These are phyloP conservation scores for Lepidiolamprologus cunningtoni DNA, from an alignment of 2,113 vertebrate species.

Conservation along the genomic window DNA sequence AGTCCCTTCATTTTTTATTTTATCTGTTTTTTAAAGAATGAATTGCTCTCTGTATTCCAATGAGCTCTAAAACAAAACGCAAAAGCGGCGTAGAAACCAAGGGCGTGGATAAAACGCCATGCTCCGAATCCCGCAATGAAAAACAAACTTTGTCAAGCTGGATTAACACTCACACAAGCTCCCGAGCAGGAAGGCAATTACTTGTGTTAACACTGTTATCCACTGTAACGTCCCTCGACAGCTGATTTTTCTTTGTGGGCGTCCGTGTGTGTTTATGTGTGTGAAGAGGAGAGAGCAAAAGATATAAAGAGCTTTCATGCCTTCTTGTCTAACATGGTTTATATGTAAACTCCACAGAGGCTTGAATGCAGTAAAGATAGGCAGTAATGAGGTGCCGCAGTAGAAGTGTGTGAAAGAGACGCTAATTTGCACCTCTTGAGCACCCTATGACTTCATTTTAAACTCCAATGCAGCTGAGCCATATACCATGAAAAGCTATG, in stretches of 20 bases:
- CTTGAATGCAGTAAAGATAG: constrained; percentile 34
- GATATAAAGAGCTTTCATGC: constrained; percentile 16
- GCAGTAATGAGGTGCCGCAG: constrained; percentile 38
- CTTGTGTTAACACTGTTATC: constrained; percentile 63
- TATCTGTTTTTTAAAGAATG: neutral
- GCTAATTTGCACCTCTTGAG: constrained; percentile 34
- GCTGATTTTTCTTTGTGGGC: constrained; percentile 23
- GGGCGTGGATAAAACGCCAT: constrained; percentile 6
- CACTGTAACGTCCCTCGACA: constrained; percentile 35
- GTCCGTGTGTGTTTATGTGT: neutral
- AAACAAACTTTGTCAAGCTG: constrained; percentile 50
- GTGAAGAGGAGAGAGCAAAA: neutral
- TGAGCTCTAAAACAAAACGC: neutral
- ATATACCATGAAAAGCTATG: neutral
- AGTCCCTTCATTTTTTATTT: constrained; percentile 1
- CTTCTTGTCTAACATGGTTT: neutral
- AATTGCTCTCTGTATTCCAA: neutral
- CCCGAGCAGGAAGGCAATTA: constrained; percentile 54
- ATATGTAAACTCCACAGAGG: constrained; percentile 13
- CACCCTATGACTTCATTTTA: constrained; percentile 15
- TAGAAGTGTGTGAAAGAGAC: neutral
- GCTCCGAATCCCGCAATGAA: constrained; percentile 17
- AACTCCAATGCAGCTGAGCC: neutral
- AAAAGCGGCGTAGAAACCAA: neutral
- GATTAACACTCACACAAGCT: constrained; percentile 45